phyloP scores from a whole-genome alignment of 2,113 vertebrate genomes.

The Alexandromys fortis region DNA sequence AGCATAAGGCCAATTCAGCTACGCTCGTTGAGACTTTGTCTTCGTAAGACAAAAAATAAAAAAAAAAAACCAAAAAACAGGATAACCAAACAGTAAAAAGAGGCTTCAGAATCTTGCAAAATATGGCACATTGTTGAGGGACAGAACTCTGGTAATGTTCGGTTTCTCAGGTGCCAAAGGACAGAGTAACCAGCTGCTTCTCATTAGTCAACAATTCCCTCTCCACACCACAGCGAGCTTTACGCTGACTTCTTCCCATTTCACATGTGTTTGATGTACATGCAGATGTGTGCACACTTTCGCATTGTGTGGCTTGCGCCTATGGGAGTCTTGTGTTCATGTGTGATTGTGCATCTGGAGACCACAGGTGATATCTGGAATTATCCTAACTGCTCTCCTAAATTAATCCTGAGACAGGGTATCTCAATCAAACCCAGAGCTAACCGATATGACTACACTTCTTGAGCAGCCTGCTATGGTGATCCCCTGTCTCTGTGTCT shows the following conservation, averaged over 20 bases:
- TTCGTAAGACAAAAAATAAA: neutral
- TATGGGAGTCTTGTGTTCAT: no score
- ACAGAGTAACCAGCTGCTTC: neutral
- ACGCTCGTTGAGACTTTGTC: no score
- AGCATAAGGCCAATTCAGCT: neutral
- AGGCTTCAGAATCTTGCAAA: neutral
- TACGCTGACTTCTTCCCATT: no score
- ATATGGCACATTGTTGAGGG: neutral
- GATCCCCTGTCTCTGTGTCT: neutral
- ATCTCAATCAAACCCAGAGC: neutral
- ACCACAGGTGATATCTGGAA: neutral
- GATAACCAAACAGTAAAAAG: neutral
- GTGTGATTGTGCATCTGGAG: neutral
- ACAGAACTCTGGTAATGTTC: neutral
- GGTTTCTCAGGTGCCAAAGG: neutral
- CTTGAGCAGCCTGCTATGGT: no score
- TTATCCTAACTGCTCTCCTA: no score
- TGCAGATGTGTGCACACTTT: neutral
- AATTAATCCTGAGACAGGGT: no score
- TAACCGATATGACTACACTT: neutral
- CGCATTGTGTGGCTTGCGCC: no score
- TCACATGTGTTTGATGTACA: no score
- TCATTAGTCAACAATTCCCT: neutral
- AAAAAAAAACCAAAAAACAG: no score
- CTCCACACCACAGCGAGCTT: neutral